A percentile compares a stretch with the other conserved stretches of the same genome.
These are phyloP conservation scores for Anableps anableps DNA, from an alignment of 2,797 vertebrate species.

Conservation along the genomic window DNA sequence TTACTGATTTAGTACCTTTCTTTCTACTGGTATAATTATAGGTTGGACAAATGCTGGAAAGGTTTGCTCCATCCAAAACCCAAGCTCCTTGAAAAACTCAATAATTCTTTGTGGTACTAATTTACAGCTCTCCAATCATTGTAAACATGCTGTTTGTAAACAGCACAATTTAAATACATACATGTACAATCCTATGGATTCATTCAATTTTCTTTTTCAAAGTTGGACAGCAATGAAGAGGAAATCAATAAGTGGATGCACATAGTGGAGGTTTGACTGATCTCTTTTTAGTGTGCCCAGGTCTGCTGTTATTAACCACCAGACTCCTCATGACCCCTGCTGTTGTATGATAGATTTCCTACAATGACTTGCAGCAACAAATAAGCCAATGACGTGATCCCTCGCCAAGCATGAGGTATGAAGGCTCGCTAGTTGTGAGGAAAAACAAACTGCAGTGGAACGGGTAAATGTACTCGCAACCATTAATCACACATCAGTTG, in stretches of 20 bases:
- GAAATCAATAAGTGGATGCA: conserved; percentile 3
- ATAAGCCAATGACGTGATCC: conserved; percentile 14
- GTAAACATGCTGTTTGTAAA: background rate
- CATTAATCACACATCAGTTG: conserved; percentile 71
- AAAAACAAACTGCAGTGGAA: conserved; percentile 30
- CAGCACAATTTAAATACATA: background rate
- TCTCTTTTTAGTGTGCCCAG: conserved; percentile 29
- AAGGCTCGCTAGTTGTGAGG: conserved; percentile 28
- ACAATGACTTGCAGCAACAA: conserved; percentile 31
- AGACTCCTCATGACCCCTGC: conserved; percentile 37
- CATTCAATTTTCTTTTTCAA: conserved; percentile 13
- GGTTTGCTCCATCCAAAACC: background rate
- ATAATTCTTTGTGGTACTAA: too few species aligned
- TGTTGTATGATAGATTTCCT: conserved; percentile 52
- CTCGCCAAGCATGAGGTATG: conserved; percentile 19
- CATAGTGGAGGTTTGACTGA: conserved; percentile 43
- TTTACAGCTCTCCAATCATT: background rate
- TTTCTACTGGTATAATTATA: background rate
- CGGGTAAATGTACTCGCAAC: conserved; percentile 38
- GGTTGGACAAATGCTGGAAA: background rate
- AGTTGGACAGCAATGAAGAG: conserved; percentile 11
- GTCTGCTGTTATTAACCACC: conserved; percentile 54
- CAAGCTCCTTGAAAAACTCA: background rate
- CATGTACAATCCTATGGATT: too few species aligned
- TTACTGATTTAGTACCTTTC: too few species aligned